A percentile compares a stretch with the other conserved stretches of the same genome.
Evolutionary conservation across 2,113 vertebrate genomes (phyloP).

Genomic region (Tautogolabrus adspersus): DNA sequence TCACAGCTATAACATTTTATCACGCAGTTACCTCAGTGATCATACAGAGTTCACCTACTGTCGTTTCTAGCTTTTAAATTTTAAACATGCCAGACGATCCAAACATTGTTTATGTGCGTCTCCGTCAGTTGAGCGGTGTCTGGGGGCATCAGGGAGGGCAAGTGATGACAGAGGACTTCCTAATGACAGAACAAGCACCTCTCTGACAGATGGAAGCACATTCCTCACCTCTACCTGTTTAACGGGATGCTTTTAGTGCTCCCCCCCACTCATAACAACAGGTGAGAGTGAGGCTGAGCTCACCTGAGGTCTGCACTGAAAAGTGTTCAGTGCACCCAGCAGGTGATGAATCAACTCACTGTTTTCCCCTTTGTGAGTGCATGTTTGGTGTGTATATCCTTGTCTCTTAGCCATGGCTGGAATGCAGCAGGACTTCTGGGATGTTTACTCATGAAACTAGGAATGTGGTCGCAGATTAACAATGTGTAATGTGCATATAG

Average conservation of each 20-base stretch:
- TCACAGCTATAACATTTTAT: neutral
- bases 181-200: neutral
- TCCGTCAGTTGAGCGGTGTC: conserved; percentile 5
- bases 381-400: neutral
- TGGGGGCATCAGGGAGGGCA: neutral
- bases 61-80: neutral
- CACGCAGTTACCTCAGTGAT: neutral
- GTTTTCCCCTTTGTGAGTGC: neutral
- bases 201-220: conserved; percentile 13
- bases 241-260: neutral
- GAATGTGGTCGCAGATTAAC: conserved; percentile 8
- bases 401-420: neutral
- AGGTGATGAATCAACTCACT: neutral
- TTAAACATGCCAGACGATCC: conserved; percentile 7
- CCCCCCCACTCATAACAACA: neutral
- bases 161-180: neutral
- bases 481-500: neutral
- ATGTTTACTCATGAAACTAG: neutral
- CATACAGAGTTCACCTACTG: neutral
- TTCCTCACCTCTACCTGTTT: conserved; percentile 16
- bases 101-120: neutral
- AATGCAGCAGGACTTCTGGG: conserved; percentile 2
- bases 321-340: neutral
- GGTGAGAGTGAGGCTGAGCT: too few species aligned
- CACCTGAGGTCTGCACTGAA: neutral